phyloP scores from a whole-genome alignment of 1,140 invertebrate genomes.

The Druon quercuslanigerum region DNA sequence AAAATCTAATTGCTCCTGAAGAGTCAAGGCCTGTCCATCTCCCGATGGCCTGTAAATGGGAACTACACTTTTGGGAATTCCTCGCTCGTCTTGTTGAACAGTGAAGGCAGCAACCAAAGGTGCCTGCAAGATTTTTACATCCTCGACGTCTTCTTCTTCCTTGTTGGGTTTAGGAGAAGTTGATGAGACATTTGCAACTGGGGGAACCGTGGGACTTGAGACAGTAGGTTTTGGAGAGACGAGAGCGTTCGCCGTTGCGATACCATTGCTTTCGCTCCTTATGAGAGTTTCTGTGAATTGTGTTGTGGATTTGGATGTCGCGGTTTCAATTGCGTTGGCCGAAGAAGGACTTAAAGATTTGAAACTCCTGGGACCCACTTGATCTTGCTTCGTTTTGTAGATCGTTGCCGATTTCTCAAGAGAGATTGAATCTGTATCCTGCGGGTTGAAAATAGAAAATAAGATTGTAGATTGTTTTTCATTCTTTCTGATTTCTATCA shows the following conservation, averaged over 20 bases:
- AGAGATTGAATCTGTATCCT: constrained; percentile 14
- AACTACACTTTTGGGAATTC: constrained; percentile 84
- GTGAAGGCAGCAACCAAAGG: constrained; percentile 88
- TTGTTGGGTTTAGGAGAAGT: constrained; percentile 46
- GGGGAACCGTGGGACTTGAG: constrained; percentile 53
- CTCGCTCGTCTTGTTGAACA: constrained; percentile 86
- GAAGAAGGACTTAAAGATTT: constrained; percentile 36
- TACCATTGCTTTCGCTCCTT: constrained; percentile 62
- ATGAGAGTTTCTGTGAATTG: constrained; percentile 58
- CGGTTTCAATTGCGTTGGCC: constrained; percentile 46
- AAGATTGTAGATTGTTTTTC: background rate
- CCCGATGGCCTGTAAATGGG: constrained; percentile 77
- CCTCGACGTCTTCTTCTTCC: constrained; percentile 71
- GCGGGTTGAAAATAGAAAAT: background rate
- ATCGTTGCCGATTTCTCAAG: constrained; percentile 41
- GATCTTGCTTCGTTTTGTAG: constrained; percentile 52
- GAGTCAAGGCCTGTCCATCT: constrained; percentile 66
- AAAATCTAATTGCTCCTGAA: constrained; percentile 80
- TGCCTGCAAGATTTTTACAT: constrained; percentile 87
- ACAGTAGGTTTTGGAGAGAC: constrained; percentile 61
- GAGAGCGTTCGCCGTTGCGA: constrained; percentile 61
- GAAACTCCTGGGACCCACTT: constrained; percentile 49
- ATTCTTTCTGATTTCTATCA: background rate
- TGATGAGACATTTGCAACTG: constrained; percentile 40
- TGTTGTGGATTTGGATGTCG: constrained; percentile 49